A percentile compares a stretch with the other conserved stretches of the same genome.
phyloP scores from a whole-genome alignment of 1,140 invertebrate genomes.

The Trichogramma pretiosum region DNA sequence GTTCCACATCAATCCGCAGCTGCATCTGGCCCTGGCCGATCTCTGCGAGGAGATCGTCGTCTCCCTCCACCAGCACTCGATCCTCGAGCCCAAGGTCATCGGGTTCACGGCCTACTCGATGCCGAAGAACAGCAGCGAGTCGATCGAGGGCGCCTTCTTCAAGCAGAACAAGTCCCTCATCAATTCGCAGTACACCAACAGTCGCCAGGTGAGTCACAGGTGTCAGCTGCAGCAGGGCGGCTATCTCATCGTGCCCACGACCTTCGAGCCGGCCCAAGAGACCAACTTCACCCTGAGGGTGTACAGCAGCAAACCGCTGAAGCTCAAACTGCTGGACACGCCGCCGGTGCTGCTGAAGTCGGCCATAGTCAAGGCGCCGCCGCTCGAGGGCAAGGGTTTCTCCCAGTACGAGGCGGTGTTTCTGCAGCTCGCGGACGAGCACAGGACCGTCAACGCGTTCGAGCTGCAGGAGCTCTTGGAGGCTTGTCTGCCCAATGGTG shows the following conservation, averaged over 20 bases:
- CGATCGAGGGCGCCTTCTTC: slow-evolving; percentile 67
- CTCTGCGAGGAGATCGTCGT: slow-evolving; percentile 80
- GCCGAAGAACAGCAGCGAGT: slow-evolving; percentile 60
- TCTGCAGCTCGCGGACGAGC: slow-evolving; percentile 81
- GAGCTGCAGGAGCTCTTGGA: slow-evolving; percentile 86
- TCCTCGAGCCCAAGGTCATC: slow-evolving; percentile 87
- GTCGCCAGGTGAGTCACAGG: slow-evolving; percentile 73
- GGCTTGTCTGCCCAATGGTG: slow-evolving; percentile 82
- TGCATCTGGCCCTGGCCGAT: slow-evolving; percentile 71
- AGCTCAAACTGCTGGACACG: slow-evolving; percentile 72
- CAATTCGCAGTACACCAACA: slow-evolving; percentile 88
- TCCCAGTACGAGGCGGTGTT: slow-evolving; percentile 85
- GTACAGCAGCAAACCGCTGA: slow-evolving; percentile 73
- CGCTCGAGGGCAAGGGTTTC: slow-evolving; percentile 65
- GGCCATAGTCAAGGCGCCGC: slow-evolving; percentile 64
- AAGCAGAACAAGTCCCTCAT: slow-evolving; percentile 81
- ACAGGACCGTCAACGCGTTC: slow-evolving; percentile 80
- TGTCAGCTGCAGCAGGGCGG: slow-evolving; percentile 75
- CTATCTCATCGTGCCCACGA: slow-evolving; percentile 81
- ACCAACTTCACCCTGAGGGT: slow-evolving; percentile 74
- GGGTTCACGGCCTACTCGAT: slow-evolving; percentile 84
- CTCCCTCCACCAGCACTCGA: slow-evolving; percentile 81
- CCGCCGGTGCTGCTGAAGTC: slow-evolving; percentile 62
- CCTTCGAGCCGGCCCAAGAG: slow-evolving; percentile 85
- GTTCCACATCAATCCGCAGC: slow-evolving; percentile 88